Conservation (phyloP, 1,140 invertebrate genomes). For the Neodiprion virginianus region DNA sequence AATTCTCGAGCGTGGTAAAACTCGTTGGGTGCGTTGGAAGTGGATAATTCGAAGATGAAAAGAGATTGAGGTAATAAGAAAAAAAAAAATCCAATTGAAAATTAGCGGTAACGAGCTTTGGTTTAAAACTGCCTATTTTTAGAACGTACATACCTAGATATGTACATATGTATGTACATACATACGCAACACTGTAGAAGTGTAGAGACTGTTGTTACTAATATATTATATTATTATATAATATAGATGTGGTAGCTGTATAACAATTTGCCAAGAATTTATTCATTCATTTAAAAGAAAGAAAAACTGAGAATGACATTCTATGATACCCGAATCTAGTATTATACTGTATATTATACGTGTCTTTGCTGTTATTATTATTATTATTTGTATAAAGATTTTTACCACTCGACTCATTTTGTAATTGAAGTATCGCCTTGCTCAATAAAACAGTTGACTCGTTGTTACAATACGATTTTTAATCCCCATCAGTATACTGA, state of each 20-base stretch:
- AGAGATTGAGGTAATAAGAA: slow-evolving; percentile 15
- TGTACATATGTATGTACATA: too few species aligned
- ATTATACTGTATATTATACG: background rate
- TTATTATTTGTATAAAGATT: too few species aligned
- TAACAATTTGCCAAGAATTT: slow-evolving; percentile 12
- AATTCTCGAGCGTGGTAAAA: too few species aligned
- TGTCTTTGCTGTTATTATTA: too few species aligned
- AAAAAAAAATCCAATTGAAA: slow-evolving; percentile 35
- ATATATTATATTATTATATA: background rate
- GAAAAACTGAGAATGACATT: background rate
- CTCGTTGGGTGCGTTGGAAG: too few species aligned
- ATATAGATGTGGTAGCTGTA: background rate
- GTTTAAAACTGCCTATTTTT: slow-evolving; percentile 1
- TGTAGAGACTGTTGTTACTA: slow-evolving; percentile 12
- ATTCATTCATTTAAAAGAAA: slow-evolving; percentile 12
- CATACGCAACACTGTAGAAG: background rate
- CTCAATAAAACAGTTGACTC: slow-evolving; percentile 32
- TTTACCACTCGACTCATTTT: background rate
- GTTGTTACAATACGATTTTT: slow-evolving; percentile 14
- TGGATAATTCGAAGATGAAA: background rate
- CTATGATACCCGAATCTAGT: background rate
- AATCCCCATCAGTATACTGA: background rate
- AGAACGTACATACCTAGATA: background rate
- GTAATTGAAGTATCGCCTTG: slow-evolving; percentile 2
- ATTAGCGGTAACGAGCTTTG: slow-evolving; percentile 23